Evolutionary conservation across 2,113 vertebrate genomes (phyloP).

Genomic region (Bufo bufo): DNA sequence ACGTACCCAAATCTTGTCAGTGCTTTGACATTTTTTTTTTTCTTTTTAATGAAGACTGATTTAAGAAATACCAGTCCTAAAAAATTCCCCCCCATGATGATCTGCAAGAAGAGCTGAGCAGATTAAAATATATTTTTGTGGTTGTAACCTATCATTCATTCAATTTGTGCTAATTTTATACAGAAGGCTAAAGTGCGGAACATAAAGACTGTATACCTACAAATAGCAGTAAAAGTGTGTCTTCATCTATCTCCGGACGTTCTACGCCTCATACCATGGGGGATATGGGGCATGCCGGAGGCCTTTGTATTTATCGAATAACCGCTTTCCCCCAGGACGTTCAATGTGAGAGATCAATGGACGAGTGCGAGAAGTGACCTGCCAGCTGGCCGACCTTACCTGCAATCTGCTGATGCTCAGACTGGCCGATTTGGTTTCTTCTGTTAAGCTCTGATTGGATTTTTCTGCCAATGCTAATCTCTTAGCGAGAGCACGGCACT

Average conservation of each 20-base stretch:
- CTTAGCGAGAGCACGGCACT: conserved; percentile 95
- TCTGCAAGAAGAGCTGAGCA: too few species aligned
- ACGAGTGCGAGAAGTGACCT: neutral
- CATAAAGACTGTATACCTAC: neutral
- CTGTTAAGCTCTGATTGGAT: conserved; percentile 79
- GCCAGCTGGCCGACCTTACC: conserved; percentile 72
- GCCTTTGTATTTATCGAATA: neutral
- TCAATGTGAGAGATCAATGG: neutral
- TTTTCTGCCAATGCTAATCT: conserved; percentile 90
- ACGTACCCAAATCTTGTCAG: too few species aligned
- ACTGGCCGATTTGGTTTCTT: conserved; percentile 84
- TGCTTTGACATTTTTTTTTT: too few species aligned
- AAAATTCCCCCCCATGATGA: too few species aligned
- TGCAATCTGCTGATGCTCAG: conserved; percentile 90
- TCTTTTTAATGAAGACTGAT: too few species aligned
- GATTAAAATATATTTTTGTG: too few species aligned
- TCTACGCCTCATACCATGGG: neutral
- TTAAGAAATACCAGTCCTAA: too few species aligned
- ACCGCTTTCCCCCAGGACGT: neutral
- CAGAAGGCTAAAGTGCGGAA: neutral
- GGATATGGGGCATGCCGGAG: neutral
- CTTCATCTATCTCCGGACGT: neutral
- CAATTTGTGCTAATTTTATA: too few species aligned
- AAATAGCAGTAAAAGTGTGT: neutral
- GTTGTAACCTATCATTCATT: too few species aligned